Base-by-base conservation (phyloP, 1,140 invertebrate species). In the Trichoplusia ni region DNA sequence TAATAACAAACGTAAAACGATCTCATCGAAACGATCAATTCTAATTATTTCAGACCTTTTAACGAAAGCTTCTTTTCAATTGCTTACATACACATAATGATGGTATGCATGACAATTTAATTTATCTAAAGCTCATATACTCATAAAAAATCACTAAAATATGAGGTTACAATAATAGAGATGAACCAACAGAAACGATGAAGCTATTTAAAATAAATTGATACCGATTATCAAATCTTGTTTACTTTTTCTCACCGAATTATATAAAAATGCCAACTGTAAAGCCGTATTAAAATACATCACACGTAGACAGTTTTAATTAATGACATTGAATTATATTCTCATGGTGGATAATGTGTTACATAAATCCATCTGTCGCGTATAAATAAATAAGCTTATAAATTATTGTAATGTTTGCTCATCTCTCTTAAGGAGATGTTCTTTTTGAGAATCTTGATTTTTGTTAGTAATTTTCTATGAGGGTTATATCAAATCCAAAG, bases 381-480 rank as follows among this genome's bases (percentile, higher is more conserved):
- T 58, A 2, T 58, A 56, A 29, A 58, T 58, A 58, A 58, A 58
- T 58, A 58, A 58, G 38, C 49, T 38, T 23, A 54, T 54, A 11
- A 42, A 29, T 18, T 23, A 58, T n/a, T 23, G 31, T 58, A 16
- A 44, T 58, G 9, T 58, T 42, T 42, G 33, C n/a, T 42, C 53
- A 16, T 18, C 14, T 42, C 7, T n/a, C 8, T 42, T 40, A 58
- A 58, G 54, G 38, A 29, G 38, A 42, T n/a, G 33, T 23, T 49
- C 8, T 18, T 19, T 6, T 3, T 29, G 7, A 7, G 13, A 54
- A 49, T 33, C 4, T 2, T 13, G 9, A 35, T 8, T 13, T 35
- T 13, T 38, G 7, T 38, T 18, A 8, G 2, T 7, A 8, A 16
- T 18, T 6, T 13, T 5, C 5, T 38, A 38, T 38, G 8, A 0